Percentiles rank a stretch among this genome's conserved stretches.
These are phyloP conservation scores for Argopecten irradians DNA, from an alignment of 1,140 invertebrate species.

Conservation along the genomic window DNA sequence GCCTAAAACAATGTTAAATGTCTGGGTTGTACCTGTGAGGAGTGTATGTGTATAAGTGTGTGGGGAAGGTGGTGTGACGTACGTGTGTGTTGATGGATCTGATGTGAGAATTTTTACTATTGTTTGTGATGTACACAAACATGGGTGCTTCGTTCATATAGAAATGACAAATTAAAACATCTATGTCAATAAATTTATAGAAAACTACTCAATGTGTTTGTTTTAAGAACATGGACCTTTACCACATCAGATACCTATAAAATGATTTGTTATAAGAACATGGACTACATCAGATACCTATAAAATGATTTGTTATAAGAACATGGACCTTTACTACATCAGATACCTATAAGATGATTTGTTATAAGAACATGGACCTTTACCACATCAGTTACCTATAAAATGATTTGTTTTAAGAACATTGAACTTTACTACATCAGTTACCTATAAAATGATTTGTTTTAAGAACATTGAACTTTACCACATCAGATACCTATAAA, in stretches of 20 bases:
- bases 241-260: not conserved
- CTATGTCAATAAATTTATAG: conserved; percentile 23
- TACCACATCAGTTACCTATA: too few species aligned
- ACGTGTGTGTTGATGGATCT: not conserved
- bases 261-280: too few species aligned
- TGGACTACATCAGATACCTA: too few species aligned
- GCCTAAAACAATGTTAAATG: conserved; percentile 7
- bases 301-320: too few species aligned
- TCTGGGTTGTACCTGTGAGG: not conserved
- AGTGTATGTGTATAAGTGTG: not conserved
- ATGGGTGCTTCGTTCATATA: conserved; percentile 15
- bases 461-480: too few species aligned
- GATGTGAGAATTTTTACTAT: not conserved
- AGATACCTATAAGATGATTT: too few species aligned
- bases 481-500: too few species aligned
- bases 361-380: too few species aligned
- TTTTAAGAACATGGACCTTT: not conserved
- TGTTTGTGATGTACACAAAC: conserved; percentile 9
- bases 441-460: too few species aligned
- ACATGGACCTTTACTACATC: too few species aligned
- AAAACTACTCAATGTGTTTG: not conserved
- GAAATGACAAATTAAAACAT: conserved; percentile 11
- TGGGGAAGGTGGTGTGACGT: not conserved
- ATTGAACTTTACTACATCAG: too few species aligned
- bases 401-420: too few species aligned